A percentile compares a stretch with the other conserved stretches of the same genome.
These are phyloP conservation scores for Setipinna tenuifilis DNA, from an alignment of 2,797 vertebrate genomes.

Conservation along the genomic window DNA sequence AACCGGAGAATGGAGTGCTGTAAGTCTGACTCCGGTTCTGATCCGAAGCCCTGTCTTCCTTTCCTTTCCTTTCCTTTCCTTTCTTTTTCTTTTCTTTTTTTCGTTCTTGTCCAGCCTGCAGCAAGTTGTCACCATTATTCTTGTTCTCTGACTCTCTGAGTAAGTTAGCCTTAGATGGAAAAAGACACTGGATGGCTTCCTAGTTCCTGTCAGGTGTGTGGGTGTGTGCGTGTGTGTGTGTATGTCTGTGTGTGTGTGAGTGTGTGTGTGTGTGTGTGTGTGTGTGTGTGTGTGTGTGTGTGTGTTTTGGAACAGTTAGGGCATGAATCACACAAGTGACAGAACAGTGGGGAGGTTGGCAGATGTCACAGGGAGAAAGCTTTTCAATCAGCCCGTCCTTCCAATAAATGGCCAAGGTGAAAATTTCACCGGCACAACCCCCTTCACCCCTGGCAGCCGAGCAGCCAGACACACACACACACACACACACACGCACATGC, in stretches of 20 bases:
- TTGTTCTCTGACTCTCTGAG: background rate
- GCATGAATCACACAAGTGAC: slow-evolving; percentile 82
- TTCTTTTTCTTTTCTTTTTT: background rate
- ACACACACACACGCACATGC: background rate
- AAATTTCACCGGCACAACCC: slow-evolving; percentile 65
- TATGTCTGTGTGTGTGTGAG: slow-evolving; percentile 31
- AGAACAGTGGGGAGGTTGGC: slow-evolving; percentile 79
- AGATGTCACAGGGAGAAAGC: slow-evolving; percentile 81
- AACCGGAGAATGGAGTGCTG: background rate
- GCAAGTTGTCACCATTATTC: background rate
- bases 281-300: slow-evolving; percentile 36
- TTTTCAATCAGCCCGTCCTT: slow-evolving; percentile 86
- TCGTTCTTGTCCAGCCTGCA: background rate
- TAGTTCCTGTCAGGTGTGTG: slow-evolving; percentile 42
- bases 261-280: too few relatives aligned
- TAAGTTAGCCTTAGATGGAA: background rate
- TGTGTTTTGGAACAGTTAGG: slow-evolving; percentile 53
- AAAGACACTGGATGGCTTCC: slow-evolving; percentile 56
- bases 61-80: slow-evolving; percentile 6
- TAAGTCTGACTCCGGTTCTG: background rate
- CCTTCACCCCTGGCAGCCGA: slow-evolving; percentile 35
- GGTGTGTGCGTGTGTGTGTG: slow-evolving; percentile 35
- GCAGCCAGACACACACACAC: slow-evolving; percentile 29
- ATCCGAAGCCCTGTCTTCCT: background rate
- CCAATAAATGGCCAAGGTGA: slow-evolving; percentile 79